Percentiles rank a stretch among this genome's conserved stretches.
phyloP scores from a whole-genome alignment of 2,888 invertebrate genomes.

The Cephus runcator region DNA sequence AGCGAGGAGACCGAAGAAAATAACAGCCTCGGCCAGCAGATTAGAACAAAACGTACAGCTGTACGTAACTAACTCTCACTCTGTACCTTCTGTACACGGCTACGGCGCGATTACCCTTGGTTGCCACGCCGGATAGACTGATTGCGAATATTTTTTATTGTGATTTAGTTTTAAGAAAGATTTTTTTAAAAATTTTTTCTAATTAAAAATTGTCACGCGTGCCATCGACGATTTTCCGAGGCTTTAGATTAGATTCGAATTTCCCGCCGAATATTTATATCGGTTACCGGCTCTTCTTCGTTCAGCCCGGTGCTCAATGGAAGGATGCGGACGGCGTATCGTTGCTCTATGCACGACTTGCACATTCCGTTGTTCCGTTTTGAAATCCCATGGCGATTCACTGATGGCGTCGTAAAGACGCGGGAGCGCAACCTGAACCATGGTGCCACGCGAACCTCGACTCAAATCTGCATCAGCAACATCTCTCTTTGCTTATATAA shows the following conservation, averaged over 20 bases:
- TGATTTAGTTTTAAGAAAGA: neutral
- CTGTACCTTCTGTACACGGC: neutral
- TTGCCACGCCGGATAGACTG: neutral
- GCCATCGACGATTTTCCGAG: neutral
- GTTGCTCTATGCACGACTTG: conserved; percentile 18
- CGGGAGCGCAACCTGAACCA: conserved; percentile 38
- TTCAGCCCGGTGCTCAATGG: conserved; percentile 18
- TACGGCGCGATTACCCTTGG: neutral
- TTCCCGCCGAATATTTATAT: neutral
- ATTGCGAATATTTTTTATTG: neutral
- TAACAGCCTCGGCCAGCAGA: neutral
- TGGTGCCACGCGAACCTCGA: conserved; percentile 1
- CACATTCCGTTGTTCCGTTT: conserved; percentile 24
- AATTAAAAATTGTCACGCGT: too few relatives aligned
- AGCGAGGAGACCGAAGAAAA: neutral
- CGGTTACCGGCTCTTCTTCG: neutral
- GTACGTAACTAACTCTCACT: neutral
- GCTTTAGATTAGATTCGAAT: neutral
- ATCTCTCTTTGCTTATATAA: conserved; percentile 42
- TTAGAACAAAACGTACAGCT: neutral
- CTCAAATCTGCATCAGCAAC: conserved; percentile 34
- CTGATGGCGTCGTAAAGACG: conserved; percentile 29
- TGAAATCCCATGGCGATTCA: neutral
- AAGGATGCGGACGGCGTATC: conserved; percentile 10
- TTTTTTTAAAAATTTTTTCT: too few relatives aligned